phyloP scores from a whole-genome alignment of 2,797 vertebrate genomes.

The Poecilia wingei region DNA sequence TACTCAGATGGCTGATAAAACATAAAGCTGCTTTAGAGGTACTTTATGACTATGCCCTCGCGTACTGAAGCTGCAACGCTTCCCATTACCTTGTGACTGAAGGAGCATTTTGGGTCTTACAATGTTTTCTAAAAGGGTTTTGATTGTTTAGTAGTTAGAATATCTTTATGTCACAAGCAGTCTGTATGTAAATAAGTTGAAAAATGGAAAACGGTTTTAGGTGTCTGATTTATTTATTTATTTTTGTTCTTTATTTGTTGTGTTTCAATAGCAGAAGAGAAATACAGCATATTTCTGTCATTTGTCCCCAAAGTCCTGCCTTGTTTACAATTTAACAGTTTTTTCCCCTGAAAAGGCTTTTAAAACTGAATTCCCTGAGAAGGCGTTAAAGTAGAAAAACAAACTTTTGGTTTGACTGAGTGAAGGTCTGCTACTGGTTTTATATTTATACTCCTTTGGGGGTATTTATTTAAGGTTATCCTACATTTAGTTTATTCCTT shows the following conservation, averaged over 20 bases:
- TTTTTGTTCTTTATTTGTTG: neutral
- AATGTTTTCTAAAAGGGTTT: slow-evolving; percentile 58
- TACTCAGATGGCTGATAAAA: slow-evolving; percentile 79
- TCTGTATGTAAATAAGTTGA: neutral
- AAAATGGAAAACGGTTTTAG: neutral
- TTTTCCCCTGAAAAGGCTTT: neutral
- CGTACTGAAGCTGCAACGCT: slow-evolving; percentile 79
- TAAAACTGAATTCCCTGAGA: neutral
- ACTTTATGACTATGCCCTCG: slow-evolving; percentile 79
- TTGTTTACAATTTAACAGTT: neutral
- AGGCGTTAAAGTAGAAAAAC: too few relatives aligned
- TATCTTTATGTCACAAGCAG: neutral
- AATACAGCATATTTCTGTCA: neutral
- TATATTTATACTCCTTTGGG: neutral
- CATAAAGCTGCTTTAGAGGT: slow-evolving; percentile 77
- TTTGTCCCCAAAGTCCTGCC: neutral
- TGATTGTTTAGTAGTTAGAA: neutral
- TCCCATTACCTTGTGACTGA: slow-evolving; percentile 73
- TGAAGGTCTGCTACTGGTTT: neutral
- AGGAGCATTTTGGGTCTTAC: slow-evolving; percentile 67
- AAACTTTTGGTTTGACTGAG: neutral
- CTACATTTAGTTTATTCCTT: neutral
- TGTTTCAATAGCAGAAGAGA: neutral
- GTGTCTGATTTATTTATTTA: too few relatives aligned
- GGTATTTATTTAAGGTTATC: neutral